Percentiles rank a stretch among this genome's conserved stretches.
Conservation (phyloP, 2,113 vertebrate species). For the Hipposideros armiger region DNA sequence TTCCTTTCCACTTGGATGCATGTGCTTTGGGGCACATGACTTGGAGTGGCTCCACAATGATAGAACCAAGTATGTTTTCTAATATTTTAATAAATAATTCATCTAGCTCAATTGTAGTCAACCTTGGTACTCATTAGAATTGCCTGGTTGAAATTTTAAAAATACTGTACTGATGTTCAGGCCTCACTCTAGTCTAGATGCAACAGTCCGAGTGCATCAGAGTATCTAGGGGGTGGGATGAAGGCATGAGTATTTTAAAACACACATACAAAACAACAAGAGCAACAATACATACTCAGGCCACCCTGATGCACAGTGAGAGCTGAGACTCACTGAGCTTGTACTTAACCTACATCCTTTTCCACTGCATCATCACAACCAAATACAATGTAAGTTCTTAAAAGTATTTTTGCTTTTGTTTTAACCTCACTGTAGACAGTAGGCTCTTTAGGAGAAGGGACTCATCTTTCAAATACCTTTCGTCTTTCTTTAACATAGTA, state of each 20-base stretch:
- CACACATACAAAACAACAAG: background rate
- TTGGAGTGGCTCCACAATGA: background rate
- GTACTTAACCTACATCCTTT: background rate
- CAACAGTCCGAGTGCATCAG: background rate
- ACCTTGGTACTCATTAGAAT: background rate
- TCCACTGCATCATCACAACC: background rate
- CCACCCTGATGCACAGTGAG: background rate
- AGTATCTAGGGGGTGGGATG: background rate
- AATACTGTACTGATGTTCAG: background rate
- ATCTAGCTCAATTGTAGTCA: background rate
- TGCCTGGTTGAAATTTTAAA: background rate
- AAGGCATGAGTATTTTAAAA: constrained; percentile 19
- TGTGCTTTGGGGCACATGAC: background rate
- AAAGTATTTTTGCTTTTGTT: background rate
- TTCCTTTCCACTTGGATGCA: background rate
- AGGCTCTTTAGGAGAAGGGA: background rate
- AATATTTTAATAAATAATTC: constrained; percentile 31
- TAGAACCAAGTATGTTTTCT: background rate
- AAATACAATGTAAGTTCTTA: constrained; percentile 39
- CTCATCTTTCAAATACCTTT: background rate
- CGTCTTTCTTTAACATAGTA: background rate
- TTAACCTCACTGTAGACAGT: background rate
- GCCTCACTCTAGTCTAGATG: background rate
- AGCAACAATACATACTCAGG: background rate
- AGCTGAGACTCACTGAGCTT: background rate